Conservation (phyloP, 1,140 invertebrate species). For the Delia radicum region DNA sequence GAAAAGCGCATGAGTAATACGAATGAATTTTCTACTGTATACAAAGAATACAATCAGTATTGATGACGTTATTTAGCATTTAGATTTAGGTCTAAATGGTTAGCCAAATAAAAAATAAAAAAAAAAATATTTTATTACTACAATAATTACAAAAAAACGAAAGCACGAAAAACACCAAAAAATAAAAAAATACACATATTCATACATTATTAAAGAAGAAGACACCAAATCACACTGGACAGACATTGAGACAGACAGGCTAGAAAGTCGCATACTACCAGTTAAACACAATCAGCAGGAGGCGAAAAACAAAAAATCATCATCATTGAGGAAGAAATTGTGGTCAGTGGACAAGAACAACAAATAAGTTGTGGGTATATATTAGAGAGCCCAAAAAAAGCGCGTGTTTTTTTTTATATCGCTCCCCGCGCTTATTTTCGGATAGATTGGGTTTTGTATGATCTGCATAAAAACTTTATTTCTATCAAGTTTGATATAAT, state of each 20-base stretch:
- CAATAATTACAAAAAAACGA: constrained; percentile 17
- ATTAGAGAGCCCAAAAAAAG: too few relatives aligned
- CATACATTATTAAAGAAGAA: not conserved
- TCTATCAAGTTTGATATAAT: too few relatives aligned
- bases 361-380: too few relatives aligned
- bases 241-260: not conserved
- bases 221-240: not conserved
- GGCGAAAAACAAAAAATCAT: too few relatives aligned
- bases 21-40: constrained; percentile 55
- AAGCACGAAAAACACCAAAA: not conserved
- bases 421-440: too few relatives aligned
- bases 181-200: not conserved
- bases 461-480: too few relatives aligned
- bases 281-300: not conserved
- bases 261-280: not conserved
- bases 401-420: too few relatives aligned
- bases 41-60: constrained; percentile 30
- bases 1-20: constrained; percentile 55
- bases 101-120: constrained; percentile 24
- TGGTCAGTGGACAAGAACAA: not conserved
- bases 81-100: constrained; percentile 24
- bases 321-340: too few relatives aligned
- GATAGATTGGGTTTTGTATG: too few relatives aligned
- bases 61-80: constrained; percentile 20
- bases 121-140: constrained; percentile 22